A percentile compares a stretch with the other conserved stretches of the same genome.
phyloP scores from a whole-genome alignment of 2,113 vertebrate species.

The Osmerus eperlanus region DNA sequence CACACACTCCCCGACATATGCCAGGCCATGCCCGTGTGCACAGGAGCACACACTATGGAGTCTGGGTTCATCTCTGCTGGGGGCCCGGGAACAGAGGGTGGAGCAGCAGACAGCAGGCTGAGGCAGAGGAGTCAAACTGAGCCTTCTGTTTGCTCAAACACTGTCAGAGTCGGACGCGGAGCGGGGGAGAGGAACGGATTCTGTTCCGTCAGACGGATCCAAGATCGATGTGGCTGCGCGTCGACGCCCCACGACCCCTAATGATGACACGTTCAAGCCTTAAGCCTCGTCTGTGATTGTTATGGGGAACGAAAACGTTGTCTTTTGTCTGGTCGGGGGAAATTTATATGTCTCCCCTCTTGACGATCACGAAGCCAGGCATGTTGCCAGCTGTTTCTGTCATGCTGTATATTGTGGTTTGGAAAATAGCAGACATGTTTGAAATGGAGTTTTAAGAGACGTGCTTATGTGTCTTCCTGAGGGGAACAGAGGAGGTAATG shows the following conservation, averaged over 20 bases:
- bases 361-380: conserved; percentile 84
- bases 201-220: conserved; percentile 62
- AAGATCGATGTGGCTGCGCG: conserved; percentile 80
- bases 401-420: conserved; percentile 71
- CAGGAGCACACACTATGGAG: conserved; percentile 52
- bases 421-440: conserved; percentile 70
- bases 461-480: conserved; percentile 59
- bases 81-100: conserved; percentile 1
- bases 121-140: conserved; percentile 10
- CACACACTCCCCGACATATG: conserved; percentile 51
- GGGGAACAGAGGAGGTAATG: conserved; percentile 61
- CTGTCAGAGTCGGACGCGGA: too few species aligned
- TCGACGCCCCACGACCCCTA: conserved; percentile 76
- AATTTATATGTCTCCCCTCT: conserved; percentile 86
- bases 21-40: conserved; percentile 51
- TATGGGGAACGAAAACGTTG: conserved; percentile 87
- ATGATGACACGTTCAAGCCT: conserved; percentile 83
- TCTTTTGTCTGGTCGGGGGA: conserved; percentile 83
- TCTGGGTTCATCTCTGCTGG: conserved; percentile 57
- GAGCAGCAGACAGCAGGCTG: conserved; percentile 11
- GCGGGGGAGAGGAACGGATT: not conserved
- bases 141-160: not conserved
- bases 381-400: conserved; percentile 76
- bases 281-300: conserved; percentile 82
- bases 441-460: conserved; percentile 72